phyloP scores from a whole-genome alignment of 1,140 invertebrate genomes.

The Bombus confusus region DNA sequence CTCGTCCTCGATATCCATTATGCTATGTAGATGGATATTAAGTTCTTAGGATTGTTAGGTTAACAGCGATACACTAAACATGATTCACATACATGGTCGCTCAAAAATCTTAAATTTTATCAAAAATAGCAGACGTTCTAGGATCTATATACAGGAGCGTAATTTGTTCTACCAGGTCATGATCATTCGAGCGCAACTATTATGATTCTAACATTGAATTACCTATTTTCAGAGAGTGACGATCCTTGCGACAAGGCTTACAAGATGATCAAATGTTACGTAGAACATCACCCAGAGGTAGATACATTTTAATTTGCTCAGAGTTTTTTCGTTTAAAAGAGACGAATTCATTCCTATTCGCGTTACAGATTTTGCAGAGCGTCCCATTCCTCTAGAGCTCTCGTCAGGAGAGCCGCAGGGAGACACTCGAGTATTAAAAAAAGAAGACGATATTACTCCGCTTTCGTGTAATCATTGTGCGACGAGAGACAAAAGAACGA shows the following conservation, averaged over 20 bases:
- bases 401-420: neutral
- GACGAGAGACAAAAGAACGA: neutral
- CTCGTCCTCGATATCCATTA: neutral
- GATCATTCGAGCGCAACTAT: neutral
- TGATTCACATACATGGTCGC: too few species aligned
- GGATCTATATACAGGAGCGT: too few species aligned
- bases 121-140: too few species aligned
- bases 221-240: conserved; percentile 55
- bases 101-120: too few species aligned
- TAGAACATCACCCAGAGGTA: conserved; percentile 69
- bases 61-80: too few species aligned
- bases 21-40: too few species aligned
- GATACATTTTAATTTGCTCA: neutral
- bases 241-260: conserved; percentile 75
- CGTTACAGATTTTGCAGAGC: conserved; percentile 26
- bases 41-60: too few species aligned
- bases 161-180: too few species aligned
- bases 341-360: neutral
- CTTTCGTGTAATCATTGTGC: neutral
- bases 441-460: neutral
- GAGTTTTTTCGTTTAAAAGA: neutral
- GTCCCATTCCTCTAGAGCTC: conserved; percentile 24
- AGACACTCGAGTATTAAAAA: neutral
- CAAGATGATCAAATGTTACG: conserved; percentile 71
- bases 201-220: neutral